A percentile compares a stretch with the other conserved stretches of the same genome.
These are phyloP conservation scores for Protaetia brevitarsis DNA, from an alignment of 1,140 invertebrate genomes.

Conservation along the genomic window DNA sequence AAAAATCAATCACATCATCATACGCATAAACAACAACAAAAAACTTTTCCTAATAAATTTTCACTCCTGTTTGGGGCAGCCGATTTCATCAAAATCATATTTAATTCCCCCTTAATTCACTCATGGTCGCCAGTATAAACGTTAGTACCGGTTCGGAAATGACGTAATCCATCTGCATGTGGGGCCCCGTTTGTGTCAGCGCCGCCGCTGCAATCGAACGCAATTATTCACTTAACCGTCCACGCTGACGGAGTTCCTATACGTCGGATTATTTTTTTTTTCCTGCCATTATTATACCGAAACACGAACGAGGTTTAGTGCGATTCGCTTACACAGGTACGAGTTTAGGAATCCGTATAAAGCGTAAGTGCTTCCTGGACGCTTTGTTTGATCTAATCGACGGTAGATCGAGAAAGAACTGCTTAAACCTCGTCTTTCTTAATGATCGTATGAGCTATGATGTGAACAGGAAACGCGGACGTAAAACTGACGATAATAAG, in stretches of 20 bases:
- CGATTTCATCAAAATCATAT: constrained; percentile 1
- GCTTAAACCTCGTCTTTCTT: background rate
- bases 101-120: background rate
- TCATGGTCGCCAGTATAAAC: background rate
- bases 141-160: constrained; percentile 15
- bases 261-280: background rate
- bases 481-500: background rate
- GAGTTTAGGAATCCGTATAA: background rate
- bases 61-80: background rate
- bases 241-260: background rate
- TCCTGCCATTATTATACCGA: background rate
- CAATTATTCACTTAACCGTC: constrained; percentile 19
- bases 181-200: constrained; percentile 3
- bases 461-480: background rate
- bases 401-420: background rate
- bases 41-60: background rate
- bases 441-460: background rate
- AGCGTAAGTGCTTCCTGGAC: background rate
- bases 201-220: constrained; percentile 17
- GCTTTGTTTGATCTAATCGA: background rate
- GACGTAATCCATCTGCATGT: constrained; percentile 22
- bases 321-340: background rate
- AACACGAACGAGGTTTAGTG: background rate
- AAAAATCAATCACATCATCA: no score
- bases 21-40: no score